Evolutionary conservation across 30 jellyfish, hydroid and myxozoan genomes (phyloP).

Genomic region (Mastigias papua): DNA sequence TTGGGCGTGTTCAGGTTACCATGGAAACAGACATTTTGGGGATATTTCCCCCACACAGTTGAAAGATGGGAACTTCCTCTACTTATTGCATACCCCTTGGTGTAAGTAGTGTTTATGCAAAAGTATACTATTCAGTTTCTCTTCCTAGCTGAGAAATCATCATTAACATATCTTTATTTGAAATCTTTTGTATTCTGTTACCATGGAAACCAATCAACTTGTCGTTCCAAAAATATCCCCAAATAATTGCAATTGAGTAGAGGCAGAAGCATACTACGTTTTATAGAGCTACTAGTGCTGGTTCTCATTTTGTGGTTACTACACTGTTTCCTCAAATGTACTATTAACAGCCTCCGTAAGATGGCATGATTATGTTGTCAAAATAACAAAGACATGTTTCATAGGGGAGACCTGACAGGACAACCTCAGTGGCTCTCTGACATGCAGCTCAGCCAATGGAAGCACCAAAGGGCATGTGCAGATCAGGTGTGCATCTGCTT

Average conservation of each 20-base stretch:
- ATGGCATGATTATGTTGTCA: too few species aligned
- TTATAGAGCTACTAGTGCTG: background rate
- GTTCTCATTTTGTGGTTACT: background rate
- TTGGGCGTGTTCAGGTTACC: conserved; percentile 1
- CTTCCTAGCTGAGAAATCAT: background rate
- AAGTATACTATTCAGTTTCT: background rate
- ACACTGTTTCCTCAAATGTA: background rate
- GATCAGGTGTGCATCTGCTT: too few species aligned
- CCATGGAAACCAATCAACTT: background rate
- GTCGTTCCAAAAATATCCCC: background rate
- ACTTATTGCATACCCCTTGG: conserved; percentile 8
- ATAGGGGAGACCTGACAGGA: too few species aligned
- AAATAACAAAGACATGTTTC: too few species aligned
- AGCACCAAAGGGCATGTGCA: too few species aligned
- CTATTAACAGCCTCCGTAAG: conserved; percentile 6
- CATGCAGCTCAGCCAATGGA: too few species aligned
- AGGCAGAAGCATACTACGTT: background rate
- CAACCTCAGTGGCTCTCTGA: too few species aligned
- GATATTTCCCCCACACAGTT: conserved; percentile 4
- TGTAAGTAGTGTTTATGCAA: background rate
- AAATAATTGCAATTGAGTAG: background rate
- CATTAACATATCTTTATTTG: background rate
- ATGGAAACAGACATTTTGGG: conserved; percentile 6
- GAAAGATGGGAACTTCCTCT: background rate
- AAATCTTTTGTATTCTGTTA: background rate